Base-by-base conservation (phyloP, 1,140 invertebrate species). In the Bombus turneri region DNA sequence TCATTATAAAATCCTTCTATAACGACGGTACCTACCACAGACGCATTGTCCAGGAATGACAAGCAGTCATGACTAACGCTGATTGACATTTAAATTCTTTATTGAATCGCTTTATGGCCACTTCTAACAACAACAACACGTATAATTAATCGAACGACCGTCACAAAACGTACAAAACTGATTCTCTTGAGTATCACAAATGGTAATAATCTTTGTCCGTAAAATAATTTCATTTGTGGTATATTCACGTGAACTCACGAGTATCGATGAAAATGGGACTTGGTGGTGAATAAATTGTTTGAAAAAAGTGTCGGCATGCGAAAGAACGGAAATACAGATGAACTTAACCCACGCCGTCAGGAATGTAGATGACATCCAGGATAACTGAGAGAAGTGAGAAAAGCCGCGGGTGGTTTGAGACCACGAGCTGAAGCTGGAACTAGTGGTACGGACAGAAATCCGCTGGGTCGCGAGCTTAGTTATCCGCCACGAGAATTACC, bases 371-470 rank as follows among this genome's bases (percentile, higher is more conserved):
- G 75, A 79, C 69, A 79, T 71, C 77, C 43, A 8, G 68, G 39
- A 82, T 87, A 87, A 87, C 68, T 74, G 75, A 79, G 81, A 69
- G 59, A 71, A 84, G 66, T 9, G 73, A 72, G 77, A 83, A 83
- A 37, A 43, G 31, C 81, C 28, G 73, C 34, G 34, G 59, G 43
- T 64, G 81, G 73, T 86, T 83, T 75, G 43, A 86, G 72, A 75
- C 39, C 47, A 53, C 18, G 18, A 64, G 4, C 39, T 18, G 15
- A n/a, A 12, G n/a, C 12, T 0, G 47, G 62, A 83, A 73, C 6
- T 15, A 31, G 37, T n/a, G 39, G 59, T 57, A 80, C 39, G 53
- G 53, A 62, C 28, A 80, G 83, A 80, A 62, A 80, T 62, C 53
- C 76, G 1, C 22, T 10, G 39, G 39, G 64, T 72, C 69, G 72